Evolutionary conservation across 2,888 invertebrate species (phyloP), one percentile per base, ranked within the genome.

Genomic region (Orthosia cruda): DNA sequence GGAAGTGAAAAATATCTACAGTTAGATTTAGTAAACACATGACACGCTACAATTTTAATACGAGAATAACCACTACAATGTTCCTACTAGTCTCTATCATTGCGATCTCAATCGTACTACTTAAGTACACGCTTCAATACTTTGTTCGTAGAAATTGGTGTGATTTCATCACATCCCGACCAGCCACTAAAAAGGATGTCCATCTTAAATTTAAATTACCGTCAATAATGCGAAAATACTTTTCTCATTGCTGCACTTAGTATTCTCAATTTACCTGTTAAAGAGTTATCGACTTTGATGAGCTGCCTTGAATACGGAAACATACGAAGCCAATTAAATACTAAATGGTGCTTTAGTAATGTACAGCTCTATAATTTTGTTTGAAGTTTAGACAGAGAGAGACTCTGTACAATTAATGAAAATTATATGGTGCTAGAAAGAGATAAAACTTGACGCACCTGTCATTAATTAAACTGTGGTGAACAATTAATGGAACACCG

Each of bases 121-220:
- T 79, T 71, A 59, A 23, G n/a, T 47, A 50, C 54, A 80, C 52
- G 59, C 54, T 69, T 45, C 55, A n/a, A 84, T 72, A 72, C 59
- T 40, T 73, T 16, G 58, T 72, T 66, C 68, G 62, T 74, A 74
- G 68, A 81, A 81, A 69, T 84, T 81, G 49, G 68, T 77, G 68
- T 82, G 83, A 85, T 82, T 83, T 65, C 66, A 74, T 85, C 74
- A 75, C 54, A 77, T 84, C 79, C 80, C 62, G 81, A 85, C 76
- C 77, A 80, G 71, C 76, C 32, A 64, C 77, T 93, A 92, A 94
- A 88, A 81, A 94, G 93, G 92, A 93, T 89, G 88, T 93, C 91
- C 91, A 88, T 88, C 83, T 88, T 82, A 82, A 92, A 93, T 92
- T 88, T 82, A 82, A 92, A 93, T 92, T 91, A 90, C 90, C 89